Percentiles rank a stretch among this genome's conserved stretches.
Evolutionary conservation across 2,888 invertebrate genomes (phyloP).

Genomic region (Sinopyrophorus schimmeli): DNA sequence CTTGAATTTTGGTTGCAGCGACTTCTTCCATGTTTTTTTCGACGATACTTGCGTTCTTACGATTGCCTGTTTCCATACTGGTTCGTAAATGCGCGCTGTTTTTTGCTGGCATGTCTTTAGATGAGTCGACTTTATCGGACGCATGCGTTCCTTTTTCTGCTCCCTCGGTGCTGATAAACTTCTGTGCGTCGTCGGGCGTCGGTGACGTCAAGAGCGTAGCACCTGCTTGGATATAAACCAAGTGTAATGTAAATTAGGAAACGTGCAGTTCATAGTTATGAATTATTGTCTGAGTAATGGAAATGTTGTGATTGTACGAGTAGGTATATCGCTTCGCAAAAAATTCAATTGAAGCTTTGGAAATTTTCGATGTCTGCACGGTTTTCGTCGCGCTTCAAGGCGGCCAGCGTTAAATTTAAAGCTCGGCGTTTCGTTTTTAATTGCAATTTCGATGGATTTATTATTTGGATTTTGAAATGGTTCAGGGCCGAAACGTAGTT

Average conservation of each 20-base stretch:
- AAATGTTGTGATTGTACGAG: conserved; percentile 14
- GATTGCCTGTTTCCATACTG: conserved; percentile 41
- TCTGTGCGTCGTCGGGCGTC: conserved; percentile 19
- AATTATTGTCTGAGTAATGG: conserved; percentile 17
- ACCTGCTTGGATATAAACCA: conserved; percentile 48
- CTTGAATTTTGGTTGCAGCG: conserved; percentile 72
- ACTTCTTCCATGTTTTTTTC: conserved; percentile 47
- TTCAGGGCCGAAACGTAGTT: no score
- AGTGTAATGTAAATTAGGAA: conserved; percentile 28
- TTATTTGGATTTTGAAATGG: no score
- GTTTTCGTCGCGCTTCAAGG: no score
- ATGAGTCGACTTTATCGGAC: conserved; percentile 46
- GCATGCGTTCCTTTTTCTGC: conserved; percentile 42
- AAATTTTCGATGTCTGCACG: no score
- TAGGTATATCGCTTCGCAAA: no score
- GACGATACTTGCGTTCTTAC: conserved; percentile 41
- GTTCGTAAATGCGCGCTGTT: conserved; percentile 24
- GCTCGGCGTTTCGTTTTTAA: conserved; percentile 7
- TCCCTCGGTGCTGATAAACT: conserved; percentile 23
- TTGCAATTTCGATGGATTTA: conserved; percentile 20
- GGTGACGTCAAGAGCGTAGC: conserved; percentile 50
- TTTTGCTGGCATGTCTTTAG: conserved; percentile 42
- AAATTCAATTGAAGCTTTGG: no score
- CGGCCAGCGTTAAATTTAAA: no score
- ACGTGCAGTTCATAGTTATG: conserved; percentile 17